Base-by-base conservation (phyloP, 2,113 vertebrate species). In the Varanus salvator region DNA sequence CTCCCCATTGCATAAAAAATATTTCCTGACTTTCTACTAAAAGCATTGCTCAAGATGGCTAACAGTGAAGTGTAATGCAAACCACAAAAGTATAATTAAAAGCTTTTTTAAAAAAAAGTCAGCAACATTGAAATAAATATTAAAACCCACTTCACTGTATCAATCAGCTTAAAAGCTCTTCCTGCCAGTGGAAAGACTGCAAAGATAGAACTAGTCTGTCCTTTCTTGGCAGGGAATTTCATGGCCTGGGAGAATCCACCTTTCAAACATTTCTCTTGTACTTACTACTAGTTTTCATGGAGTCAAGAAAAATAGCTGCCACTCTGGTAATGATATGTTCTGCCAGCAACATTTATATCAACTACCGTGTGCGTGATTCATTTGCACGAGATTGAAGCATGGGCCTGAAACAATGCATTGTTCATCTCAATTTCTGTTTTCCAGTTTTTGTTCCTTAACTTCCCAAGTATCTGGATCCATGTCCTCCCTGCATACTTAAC, bases 391-490 rank as follows among this genome's bases (percentile, higher is more conserved):
- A 94, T 80, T 74, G 92, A 60, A 68, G 44, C 71, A 74, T 0
- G 0, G 48, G 7, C 52, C 87, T 66, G 29, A 50, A 84, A 34
- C 3, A 66, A 80, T 87, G 88, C 91, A 94, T 94, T 77, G 76
- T n/a, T 92, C 52, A 89, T 90, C 84, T 95, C 94, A 85, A 80
- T 85, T 77, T 92, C 86, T 94, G 77, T 9, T 86, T 94, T 95
- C 87, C 92, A 54, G 60, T 77, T 17, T 3, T 52, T 6, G 89
- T 83, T 83, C 88, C 96, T 86, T 15, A 75, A 90, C 88, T 38
- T 4, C 15, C 4, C 74, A 25, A 64, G 85, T 93, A 84, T 54
- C 0, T 85, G 29, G 48, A 85, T 84, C 25, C 75, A 89, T 54
- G n/a, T 54, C 17, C 77, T 86, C 95, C 93, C 78, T 89, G 64